Base-by-base conservation (phyloP, 1,140 invertebrate genomes). In the Papilio machaon region DNA sequence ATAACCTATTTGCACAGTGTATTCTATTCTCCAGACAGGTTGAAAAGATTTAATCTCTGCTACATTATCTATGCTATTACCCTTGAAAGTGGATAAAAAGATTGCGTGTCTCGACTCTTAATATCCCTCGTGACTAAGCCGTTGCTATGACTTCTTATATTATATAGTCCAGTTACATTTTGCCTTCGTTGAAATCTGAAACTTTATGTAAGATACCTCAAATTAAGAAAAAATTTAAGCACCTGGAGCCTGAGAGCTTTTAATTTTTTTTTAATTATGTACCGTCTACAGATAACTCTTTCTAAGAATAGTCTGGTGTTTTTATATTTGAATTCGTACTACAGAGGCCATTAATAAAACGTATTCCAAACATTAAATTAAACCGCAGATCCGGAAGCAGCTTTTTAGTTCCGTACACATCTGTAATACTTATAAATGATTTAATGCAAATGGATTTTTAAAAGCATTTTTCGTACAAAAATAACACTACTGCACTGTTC, bases 21-120 rank as follows among this genome's bases (percentile, higher is more conserved):
- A 70, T 30, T 67, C 60, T 67, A 70, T 70, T 35, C 64, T 38
- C 64, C 23, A 70, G 64, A 35, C 64, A 70, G 64, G 64, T 70
- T 70, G 64, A 70, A 70, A 35, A 70, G 64, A 70, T 70, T 70
- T 70, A 70, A 70, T 70, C 64, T 70, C 11, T 38, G 23, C 5
- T 70, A 70, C 64, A 70, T 67, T 67, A 67, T 70, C 64, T 70
- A 70, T 70, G 64, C 64, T 70, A 70, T 70, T 70, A 70, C 64
- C 64, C 64, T 70, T 70, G 64, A 35, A 70, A 70, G 23, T 70
- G 64, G 64, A 70, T 70, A 70, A 70, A 70, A 70, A 70, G 64
- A 70, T 70, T 70, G 64, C 64, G 64, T 70, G 64, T 38, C 64
- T 35, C 64, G 64, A 70, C 64, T 70, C 30, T 70, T 70, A 70